A percentile compares a stretch with the other conserved stretches of the same genome.
Conservation (phyloP, 2,888 invertebrate genomes). For the Rhamphomyia laevipes region DNA sequence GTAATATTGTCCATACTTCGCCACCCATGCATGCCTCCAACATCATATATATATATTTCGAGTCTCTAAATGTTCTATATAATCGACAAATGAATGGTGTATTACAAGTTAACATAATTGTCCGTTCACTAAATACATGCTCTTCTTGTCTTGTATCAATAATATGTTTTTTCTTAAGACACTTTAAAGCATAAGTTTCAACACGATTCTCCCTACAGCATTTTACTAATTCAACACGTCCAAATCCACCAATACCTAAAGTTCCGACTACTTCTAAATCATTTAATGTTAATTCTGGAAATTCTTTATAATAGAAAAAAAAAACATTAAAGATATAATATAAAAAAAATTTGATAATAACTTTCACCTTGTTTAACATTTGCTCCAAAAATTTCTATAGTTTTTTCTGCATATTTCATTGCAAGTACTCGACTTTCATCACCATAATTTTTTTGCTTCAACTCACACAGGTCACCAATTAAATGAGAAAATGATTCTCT, state of each 20-base stretch:
- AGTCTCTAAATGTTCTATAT: constrained; percentile 80
- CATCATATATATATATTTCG: constrained; percentile 85
- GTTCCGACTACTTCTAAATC: constrained; percentile 76
- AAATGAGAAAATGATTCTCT: constrained; percentile 62
- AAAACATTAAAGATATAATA: too few species aligned
- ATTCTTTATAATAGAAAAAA: constrained; percentile 38
- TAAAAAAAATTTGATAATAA: background rate
- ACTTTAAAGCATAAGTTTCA: constrained; percentile 69
- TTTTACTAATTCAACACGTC: constrained; percentile 70
- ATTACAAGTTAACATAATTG: constrained; percentile 62
- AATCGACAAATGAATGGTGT: constrained; percentile 48
- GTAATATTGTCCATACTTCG: constrained; percentile 85
- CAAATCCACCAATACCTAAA: constrained; percentile 87
- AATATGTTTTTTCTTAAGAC: constrained; percentile 80
- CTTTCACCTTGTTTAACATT: constrained; percentile 28
- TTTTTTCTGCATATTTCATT: constrained; percentile 34
- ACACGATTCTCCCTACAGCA: constrained; percentile 41
- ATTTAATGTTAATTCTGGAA: constrained; percentile 55
- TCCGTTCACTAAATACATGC: constrained; percentile 78
- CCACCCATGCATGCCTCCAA: constrained; percentile 92
- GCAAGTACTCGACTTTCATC: constrained; percentile 44
- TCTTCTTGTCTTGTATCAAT: constrained; percentile 82
- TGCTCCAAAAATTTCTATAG: constrained; percentile 31
- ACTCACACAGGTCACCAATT: constrained; percentile 62
- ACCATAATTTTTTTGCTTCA: constrained; percentile 62